phyloP scores from a whole-genome alignment of 2,113 vertebrate genomes.

The Leptobrachium ailaonicum region DNA sequence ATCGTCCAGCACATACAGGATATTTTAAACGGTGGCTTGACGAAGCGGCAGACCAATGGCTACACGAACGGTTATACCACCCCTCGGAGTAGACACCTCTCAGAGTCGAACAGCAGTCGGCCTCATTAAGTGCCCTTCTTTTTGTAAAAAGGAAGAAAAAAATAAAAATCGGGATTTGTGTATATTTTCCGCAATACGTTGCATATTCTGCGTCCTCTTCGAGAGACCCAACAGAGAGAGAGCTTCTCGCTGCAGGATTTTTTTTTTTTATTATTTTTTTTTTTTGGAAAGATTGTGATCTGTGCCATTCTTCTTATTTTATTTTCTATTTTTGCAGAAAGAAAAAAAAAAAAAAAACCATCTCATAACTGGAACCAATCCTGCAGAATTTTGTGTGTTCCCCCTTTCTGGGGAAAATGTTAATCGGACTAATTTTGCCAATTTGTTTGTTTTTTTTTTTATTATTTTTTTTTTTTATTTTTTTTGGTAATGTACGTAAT shows the following conservation, averaged over 20 bases:
- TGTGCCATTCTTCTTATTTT: background rate
- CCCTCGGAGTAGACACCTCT: slow-evolving; percentile 78
- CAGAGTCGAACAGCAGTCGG: slow-evolving; percentile 92
- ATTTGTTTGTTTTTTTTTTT: slow-evolving; percentile 6
- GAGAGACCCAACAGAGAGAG: background rate
- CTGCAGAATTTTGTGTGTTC: slow-evolving; percentile 23
- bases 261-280: no score
- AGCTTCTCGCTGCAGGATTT: slow-evolving; percentile 1
- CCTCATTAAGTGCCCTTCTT: slow-evolving; percentile 75
- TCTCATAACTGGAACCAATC: slow-evolving; percentile 8
- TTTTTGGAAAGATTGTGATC: background rate
- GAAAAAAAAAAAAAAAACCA: background rate
- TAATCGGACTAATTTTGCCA: slow-evolving; percentile 4
- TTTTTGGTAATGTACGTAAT: background rate
- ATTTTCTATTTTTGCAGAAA: no score
- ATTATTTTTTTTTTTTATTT: slow-evolving; percentile 11
- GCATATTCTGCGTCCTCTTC: slow-evolving; percentile 12
- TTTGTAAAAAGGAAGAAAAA: no score
- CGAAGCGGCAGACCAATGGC: slow-evolving; percentile 86
- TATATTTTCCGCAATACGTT: slow-evolving; percentile 21
- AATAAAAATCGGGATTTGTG: slow-evolving; percentile 6
- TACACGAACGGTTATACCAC: slow-evolving; percentile 78
- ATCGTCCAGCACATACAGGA: slow-evolving; percentile 99
- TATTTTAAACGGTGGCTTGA: slow-evolving; percentile 89
- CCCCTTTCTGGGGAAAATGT: background rate